These are phyloP conservation scores for Glossosoma conforme DNA, from an alignment of 1,140 invertebrate species.

Conservation along the genomic window DNA sequence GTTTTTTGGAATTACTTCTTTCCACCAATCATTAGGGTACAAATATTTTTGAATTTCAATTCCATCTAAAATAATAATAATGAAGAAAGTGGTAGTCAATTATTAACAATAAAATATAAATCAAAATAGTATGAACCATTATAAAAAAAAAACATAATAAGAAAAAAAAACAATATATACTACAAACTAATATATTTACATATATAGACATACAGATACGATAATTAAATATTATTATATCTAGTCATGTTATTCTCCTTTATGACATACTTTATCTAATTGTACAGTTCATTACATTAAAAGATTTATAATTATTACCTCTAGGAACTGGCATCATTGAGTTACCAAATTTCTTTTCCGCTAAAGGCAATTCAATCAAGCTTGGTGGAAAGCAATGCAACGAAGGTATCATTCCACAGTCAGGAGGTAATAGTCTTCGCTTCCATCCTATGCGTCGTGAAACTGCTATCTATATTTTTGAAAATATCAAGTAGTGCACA, in stretches of 20 bases:
- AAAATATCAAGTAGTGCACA: constrained; percentile 2
- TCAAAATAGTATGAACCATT: too few species aligned
- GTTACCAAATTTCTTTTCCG: constrained; percentile 19
- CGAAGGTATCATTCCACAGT: constrained; percentile 21
- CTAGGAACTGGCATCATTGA: constrained; percentile 19
- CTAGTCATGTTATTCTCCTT: too few species aligned
- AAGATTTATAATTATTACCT: constrained; percentile 8
- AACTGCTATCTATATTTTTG: constrained; percentile 12
- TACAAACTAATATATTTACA: too few species aligned
- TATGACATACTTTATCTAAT: too few species aligned
- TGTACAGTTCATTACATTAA: not conserved
- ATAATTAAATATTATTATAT: not conserved
- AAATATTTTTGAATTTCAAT: constrained; percentile 24
- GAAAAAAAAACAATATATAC: too few species aligned
- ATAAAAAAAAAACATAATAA: too few species aligned
- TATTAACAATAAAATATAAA: too few species aligned
- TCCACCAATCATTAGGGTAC: constrained; percentile 22
- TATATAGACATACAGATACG: too few species aligned
- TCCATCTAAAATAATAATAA: constrained; percentile 13
- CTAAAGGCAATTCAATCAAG: constrained; percentile 18
- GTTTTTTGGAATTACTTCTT: constrained; percentile 16
- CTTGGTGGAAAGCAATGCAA: constrained; percentile 22
- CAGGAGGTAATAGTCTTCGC: constrained; percentile 17
- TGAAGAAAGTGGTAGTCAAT: too few species aligned
- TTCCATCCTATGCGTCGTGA: constrained; percentile 23